These are phyloP conservation scores for Sinocyclocheilus grahami DNA, from an alignment of 2,113 vertebrate species.

Conservation along the genomic window DNA sequence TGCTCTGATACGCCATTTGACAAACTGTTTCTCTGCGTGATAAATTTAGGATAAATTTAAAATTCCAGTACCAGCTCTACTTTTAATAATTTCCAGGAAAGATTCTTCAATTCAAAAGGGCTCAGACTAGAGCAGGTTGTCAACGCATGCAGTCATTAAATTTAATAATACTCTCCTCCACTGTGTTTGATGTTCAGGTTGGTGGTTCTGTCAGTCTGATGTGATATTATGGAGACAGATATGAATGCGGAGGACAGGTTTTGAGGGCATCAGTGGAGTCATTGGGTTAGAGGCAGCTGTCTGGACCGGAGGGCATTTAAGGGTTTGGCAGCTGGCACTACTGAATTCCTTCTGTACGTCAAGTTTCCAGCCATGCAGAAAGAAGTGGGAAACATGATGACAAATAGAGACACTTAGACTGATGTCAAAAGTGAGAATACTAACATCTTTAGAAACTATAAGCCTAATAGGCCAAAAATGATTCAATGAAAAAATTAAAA, in stretches of 20 bases:
- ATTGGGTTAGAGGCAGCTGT: constrained; percentile 2
- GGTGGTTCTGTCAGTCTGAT: constrained; percentile 12
- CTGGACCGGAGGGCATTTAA: constrained; percentile 10
- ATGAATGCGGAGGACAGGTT: neutral
- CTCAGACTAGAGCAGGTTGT: neutral
- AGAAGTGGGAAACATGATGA: neutral
- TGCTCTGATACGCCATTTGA: neutral
- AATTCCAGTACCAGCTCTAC: neutral
- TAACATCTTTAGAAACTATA: neutral
- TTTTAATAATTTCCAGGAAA: constrained; percentile 17
- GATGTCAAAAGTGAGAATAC: neutral
- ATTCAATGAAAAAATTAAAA: neutral
- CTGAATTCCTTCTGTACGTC: neutral
- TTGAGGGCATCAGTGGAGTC: neutral
- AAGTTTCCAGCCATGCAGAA: neutral
- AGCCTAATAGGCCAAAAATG: neutral
- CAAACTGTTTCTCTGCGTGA: neutral
- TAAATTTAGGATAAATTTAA: neutral
- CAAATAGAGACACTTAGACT: neutral
- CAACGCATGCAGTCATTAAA: neutral
- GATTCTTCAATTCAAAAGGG: neutral
- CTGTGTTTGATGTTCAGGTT: constrained; percentile 24
- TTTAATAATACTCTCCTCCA: constrained; percentile 27
- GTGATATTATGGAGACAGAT: neutral
- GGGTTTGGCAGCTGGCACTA: constrained; percentile 21